Evolutionary conservation across 2,797 vertebrate genomes (phyloP).

Genomic region (Paramormyrops hopkinsi): DNA sequence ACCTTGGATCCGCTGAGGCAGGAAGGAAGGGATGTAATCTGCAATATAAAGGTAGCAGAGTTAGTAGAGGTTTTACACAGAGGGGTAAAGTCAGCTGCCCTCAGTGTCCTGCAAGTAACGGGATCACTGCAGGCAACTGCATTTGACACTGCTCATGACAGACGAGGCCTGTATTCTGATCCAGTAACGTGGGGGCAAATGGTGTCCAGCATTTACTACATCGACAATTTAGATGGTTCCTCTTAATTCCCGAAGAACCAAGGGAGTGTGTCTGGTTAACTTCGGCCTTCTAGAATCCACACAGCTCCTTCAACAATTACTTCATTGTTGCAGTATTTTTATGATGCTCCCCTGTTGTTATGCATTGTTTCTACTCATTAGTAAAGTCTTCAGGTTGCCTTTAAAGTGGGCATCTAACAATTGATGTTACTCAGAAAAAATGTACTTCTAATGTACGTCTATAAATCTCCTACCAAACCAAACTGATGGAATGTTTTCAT

Average conservation of each 20-base stretch:
- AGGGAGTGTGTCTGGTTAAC: neutral
- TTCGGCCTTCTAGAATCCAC: neutral
- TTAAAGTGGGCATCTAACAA: slow-evolving; percentile 2
- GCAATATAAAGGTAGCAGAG: neutral
- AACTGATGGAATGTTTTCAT: neutral
- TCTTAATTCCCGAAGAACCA: neutral
- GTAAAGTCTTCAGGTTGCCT: neutral
- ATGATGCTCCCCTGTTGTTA: slow-evolving; percentile 6
- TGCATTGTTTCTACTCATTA: slow-evolving; percentile 5
- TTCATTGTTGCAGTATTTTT: slow-evolving; percentile 9
- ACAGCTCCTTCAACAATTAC: neutral
- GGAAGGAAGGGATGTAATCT: neutral
- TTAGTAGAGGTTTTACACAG: neutral
- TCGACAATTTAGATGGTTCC: neutral
- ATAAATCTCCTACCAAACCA: neutral
- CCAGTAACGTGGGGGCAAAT: neutral
- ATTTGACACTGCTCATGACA: neutral
- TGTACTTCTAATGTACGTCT: neutral
- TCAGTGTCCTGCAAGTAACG: neutral
- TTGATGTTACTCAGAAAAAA: slow-evolving; percentile 8
- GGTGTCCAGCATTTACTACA: neutral
- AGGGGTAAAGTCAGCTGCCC: neutral
- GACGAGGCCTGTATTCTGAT: neutral
- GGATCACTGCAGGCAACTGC: neutral
- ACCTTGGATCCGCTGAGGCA: neutral